Evolutionary conservation across 2,113 vertebrate species (phyloP).

Genomic region (Pedetes capensis): DNA sequence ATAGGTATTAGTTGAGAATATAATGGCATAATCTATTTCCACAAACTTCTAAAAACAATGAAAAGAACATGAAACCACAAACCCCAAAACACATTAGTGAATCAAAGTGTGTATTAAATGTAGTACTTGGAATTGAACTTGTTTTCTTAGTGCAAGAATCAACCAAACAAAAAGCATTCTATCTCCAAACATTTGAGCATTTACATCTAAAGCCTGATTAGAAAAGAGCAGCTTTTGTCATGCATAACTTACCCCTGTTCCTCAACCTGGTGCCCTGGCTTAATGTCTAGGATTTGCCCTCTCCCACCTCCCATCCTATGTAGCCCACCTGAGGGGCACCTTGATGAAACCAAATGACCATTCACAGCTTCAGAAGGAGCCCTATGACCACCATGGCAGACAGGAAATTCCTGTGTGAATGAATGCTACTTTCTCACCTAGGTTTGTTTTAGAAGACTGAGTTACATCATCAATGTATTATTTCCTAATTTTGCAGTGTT

Average conservation of each 20-base stretch:
- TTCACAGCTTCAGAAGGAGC: not conserved
- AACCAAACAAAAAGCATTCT: not conserved
- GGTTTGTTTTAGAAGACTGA: not conserved
- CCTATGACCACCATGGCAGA: not conserved
- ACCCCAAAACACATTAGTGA: not conserved
- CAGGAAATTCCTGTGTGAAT: not conserved
- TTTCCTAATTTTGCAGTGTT: not conserved
- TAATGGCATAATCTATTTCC: not conserved
- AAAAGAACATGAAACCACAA: conserved; percentile 36
- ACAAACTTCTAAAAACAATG: not conserved
- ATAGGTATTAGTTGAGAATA: not conserved
- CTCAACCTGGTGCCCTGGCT: not conserved
- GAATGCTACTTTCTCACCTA: not conserved
- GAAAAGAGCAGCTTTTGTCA: not conserved
- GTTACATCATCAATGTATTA: not conserved
- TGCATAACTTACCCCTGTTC: too few relatives aligned
- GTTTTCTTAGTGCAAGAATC: not conserved
- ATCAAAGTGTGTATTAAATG: not conserved
- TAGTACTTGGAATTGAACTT: not conserved
- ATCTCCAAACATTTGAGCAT: not conserved
- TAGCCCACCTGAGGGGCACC: not conserved
- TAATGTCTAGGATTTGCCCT: too few relatives aligned
- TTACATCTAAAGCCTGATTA: not conserved
- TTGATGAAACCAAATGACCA: not conserved
- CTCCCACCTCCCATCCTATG: not conserved